A percentile compares a stretch with the other conserved stretches of the same genome.
phyloP scores from a whole-genome alignment of 1,140 invertebrate genomes.

The Papilio aristodemus region DNA sequence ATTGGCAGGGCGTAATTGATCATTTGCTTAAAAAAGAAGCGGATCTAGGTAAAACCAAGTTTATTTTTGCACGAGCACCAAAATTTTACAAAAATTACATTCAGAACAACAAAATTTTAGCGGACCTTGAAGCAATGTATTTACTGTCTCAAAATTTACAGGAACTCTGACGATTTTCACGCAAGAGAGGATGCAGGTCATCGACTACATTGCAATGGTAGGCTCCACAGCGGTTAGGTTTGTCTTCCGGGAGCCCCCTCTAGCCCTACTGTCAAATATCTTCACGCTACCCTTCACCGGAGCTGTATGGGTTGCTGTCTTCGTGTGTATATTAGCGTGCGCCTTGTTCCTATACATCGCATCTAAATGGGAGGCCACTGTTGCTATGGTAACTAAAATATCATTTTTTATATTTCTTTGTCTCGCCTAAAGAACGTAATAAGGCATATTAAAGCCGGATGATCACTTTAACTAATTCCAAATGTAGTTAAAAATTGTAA shows the following conservation, averaged over 20 bases:
- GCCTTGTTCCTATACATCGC: slow-evolving; percentile 65
- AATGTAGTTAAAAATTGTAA: too few species aligned
- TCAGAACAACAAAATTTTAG: too few species aligned
- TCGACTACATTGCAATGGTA: slow-evolving; percentile 84
- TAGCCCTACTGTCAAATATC: slow-evolving; percentile 83
- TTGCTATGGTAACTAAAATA: slow-evolving; percentile 56
- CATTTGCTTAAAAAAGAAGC: slow-evolving; percentile 66
- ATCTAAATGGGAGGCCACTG: slow-evolving; percentile 71
- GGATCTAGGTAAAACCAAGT: slow-evolving; percentile 58
- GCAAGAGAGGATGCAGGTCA: slow-evolving; percentile 66
- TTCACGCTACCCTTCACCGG: slow-evolving; percentile 83
- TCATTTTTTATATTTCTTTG: background rate
- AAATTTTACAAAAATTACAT: too few species aligned
- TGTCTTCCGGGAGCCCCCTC: slow-evolving; percentile 83
- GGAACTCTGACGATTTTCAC: slow-evolving; percentile 70
- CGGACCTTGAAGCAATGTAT: background rate
- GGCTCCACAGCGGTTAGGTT: slow-evolving; percentile 82
- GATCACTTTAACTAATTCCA: too few species aligned
- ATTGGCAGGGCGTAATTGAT: slow-evolving; percentile 66
- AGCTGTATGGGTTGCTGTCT: slow-evolving; percentile 82
- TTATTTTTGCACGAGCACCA: too few species aligned
- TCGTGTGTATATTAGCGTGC: slow-evolving; percentile 67
- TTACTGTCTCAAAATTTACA: slow-evolving; percentile 34
- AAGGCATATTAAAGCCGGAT: too few species aligned
- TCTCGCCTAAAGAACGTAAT: too few species aligned